Evolutionary conservation across 2,113 vertebrate genomes (phyloP), one percentile per base, ranked within the genome.

Genomic region (Percina caprodes): DNA sequence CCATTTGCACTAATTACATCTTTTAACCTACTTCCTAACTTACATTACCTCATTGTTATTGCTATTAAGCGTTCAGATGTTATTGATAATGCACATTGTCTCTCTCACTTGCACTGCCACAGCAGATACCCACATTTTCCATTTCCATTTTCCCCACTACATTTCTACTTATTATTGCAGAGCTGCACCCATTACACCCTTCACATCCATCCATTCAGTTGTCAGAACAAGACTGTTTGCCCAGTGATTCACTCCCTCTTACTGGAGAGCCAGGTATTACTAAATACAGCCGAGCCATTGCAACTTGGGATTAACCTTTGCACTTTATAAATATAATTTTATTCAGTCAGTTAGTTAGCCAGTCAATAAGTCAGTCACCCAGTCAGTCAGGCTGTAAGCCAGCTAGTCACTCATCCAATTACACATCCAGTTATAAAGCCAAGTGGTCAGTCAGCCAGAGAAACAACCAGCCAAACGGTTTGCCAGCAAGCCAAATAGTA

Each of bases 41-140:
- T 82, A 68, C 82, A 88, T 88, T 87, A 83, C 74, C 86, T 90
- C 88, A 83, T 75, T 83, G 73, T 82, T 77, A 65, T 69, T 80
- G 88, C 82, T 84, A 61, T 56, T 61, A 45, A 80, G 52, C 84
- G 59, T 70, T 72, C 63, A 82, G 88, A 83, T 76, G 9, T 77
- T 86, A 72, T 82, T 84, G 86, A 88, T 90, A 84, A 86, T 76
- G 79, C 72, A 63, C 90, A 90, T 88, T 84, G 60, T 81, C 79
- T 71, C 81, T 86, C 71, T 88, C 77, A 72, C 69, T 72, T 72
- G 71, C 48, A 18, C 65, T 54, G 66, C 77, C 73, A 65, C 74
- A 81, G 85, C 87, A 83, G 83, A 79, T 88, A 89, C 90, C 90
- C 89, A 85, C 81, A 92, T 90, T 65, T 86, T 66, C 77, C 69